phyloP scores from a whole-genome alignment of 2,888 invertebrate species.

The Girardia tigrina region DNA sequence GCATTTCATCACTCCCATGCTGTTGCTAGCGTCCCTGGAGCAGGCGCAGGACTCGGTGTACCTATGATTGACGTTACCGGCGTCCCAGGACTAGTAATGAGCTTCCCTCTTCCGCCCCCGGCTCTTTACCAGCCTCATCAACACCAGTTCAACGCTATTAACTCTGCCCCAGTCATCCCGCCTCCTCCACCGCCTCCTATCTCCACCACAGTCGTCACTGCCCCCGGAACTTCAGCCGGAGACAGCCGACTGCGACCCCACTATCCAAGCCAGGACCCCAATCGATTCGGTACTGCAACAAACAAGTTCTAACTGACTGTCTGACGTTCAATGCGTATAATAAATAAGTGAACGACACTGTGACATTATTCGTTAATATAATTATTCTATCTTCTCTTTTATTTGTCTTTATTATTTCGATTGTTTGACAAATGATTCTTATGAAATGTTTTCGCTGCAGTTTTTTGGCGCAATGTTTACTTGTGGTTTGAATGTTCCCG shows the following conservation, averaged over 20 bases:
- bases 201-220: constrained; percentile 48
- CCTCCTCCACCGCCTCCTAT: constrained; percentile 26
- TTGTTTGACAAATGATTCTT: too few relatives aligned
- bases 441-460: too few relatives aligned
- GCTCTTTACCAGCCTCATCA: background rate
- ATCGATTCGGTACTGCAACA: constrained; percentile 59
- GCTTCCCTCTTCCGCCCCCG: background rate
- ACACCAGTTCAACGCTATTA: background rate
- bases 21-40: background rate
- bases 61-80: constrained; percentile 58
- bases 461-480: too few relatives aligned
- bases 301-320: background rate
- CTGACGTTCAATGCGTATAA: too few relatives aligned
- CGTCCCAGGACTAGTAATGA: constrained; percentile 59
- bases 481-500: too few relatives aligned
- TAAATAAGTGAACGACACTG: too few relatives aligned
- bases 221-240: constrained; percentile 44
- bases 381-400: background rate
- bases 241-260: background rate
- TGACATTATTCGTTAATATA: background rate
- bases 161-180: constrained; percentile 2
- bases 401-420: background rate
- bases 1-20: background rate
- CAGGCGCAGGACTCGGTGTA: constrained; percentile 39
- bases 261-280: constrained; percentile 94